Evolutionary conservation across 1,140 invertebrate species (phyloP).

Genomic region (Colletes gigas): DNA sequence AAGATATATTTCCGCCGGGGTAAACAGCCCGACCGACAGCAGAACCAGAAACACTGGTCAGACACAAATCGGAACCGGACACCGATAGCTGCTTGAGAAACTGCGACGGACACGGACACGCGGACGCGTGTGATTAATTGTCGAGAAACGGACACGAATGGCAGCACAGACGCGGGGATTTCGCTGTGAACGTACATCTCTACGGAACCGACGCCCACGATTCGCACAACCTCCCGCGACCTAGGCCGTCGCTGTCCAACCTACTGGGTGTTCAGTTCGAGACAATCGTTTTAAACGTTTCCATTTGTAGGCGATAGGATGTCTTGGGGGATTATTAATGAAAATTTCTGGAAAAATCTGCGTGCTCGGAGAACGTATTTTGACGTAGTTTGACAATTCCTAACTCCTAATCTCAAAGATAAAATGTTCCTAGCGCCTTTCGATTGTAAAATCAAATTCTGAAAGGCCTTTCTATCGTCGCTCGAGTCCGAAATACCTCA

Average conservation of each 20-base stretch:
- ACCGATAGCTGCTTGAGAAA: conserved; percentile 50
- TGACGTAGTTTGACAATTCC: no score
- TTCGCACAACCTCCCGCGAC: conserved; percentile 1
- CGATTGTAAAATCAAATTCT: no score
- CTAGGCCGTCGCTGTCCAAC: neutral
- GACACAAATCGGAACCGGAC: conserved; percentile 46
- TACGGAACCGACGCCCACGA: conserved; percentile 12
- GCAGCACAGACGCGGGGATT: conserved; percentile 11
- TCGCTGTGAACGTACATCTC: conserved; percentile 8
- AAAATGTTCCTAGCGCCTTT: no score
- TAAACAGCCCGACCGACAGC: conserved; percentile 18
- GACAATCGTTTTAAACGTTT: neutral
- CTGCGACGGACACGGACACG: conserved; percentile 39
- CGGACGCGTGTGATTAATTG: conserved; percentile 25
- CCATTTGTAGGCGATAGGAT: no score
- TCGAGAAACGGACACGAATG: conserved; percentile 28
- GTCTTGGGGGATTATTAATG: no score
- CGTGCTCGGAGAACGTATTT: no score
- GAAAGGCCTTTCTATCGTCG: no score
- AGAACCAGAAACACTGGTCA: conserved; percentile 29
- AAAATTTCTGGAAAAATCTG: no score
- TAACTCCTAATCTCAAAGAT: no score
- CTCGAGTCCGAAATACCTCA: no score
- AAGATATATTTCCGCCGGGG: conserved; percentile 31
- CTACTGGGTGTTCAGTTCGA: neutral